A percentile compares a stretch with the other conserved stretches of the same genome.
These are phyloP conservation scores for Acleris literana DNA, from an alignment of 2,888 invertebrate genomes.

Conservation along the genomic window DNA sequence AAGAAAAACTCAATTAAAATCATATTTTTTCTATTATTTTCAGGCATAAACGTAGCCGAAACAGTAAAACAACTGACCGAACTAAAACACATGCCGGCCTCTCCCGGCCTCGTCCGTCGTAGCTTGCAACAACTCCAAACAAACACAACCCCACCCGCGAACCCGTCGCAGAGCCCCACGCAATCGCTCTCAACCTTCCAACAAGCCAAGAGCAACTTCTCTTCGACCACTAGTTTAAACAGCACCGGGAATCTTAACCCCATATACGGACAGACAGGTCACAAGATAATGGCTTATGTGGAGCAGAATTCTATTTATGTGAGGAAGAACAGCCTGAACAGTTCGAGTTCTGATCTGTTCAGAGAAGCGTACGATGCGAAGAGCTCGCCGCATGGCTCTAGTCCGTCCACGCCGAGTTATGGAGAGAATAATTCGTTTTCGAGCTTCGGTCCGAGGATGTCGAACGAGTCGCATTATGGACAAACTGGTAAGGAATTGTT, in stretches of 20 bases:
- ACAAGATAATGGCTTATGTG: constrained; percentile 68
- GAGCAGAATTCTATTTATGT: constrained; percentile 74
- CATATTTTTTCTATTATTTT: background rate
- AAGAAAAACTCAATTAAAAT: no score
- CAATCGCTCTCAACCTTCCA: constrained; percentile 68
- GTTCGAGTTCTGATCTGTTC: constrained; percentile 66
- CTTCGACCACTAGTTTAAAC: constrained; percentile 65
- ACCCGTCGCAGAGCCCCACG: constrained; percentile 46
- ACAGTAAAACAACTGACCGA: constrained; percentile 94
- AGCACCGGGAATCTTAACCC: constrained; percentile 75
- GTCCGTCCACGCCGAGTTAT: constrained; percentile 72
- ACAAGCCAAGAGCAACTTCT: constrained; percentile 71
- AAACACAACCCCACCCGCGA: constrained; percentile 44
- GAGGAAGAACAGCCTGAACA: constrained; percentile 71
- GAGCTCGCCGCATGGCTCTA: constrained; percentile 67
- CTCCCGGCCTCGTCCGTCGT: constrained; percentile 89
- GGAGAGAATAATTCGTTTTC: constrained; percentile 70
- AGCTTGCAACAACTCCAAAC: constrained; percentile 48
- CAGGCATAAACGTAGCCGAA: constrained; percentile 89
- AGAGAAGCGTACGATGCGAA: constrained; percentile 57
- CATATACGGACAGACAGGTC: constrained; percentile 77
- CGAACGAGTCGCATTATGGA: constrained; percentile 73
- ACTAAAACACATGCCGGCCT: constrained; percentile 93
- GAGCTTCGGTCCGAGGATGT: constrained; percentile 71
- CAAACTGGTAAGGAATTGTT: constrained; percentile 63